Conservation (phyloP, 2,113 vertebrate species). For the Hoplias malabaricus region DNA sequence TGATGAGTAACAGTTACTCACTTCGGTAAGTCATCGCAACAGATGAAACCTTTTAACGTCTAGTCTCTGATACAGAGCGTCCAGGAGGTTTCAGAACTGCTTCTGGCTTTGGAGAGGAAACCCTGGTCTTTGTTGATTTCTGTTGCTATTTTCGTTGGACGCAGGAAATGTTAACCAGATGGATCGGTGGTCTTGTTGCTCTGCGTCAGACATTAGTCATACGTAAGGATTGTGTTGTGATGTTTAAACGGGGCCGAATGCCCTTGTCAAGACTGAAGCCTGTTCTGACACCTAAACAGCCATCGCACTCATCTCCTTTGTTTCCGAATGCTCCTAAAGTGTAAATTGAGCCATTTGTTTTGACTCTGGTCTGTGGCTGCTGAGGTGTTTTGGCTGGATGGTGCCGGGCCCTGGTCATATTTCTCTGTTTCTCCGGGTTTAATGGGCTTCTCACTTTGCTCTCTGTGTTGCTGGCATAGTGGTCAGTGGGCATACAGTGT, state of each 20-base stretch:
- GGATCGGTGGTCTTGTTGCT: neutral
- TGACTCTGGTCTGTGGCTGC: slow-evolving; percentile 4
- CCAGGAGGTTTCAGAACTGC: neutral
- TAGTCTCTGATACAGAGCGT: neutral
- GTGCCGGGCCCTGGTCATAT: neutral
- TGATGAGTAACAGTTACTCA: neutral
- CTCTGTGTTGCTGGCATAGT: neutral
- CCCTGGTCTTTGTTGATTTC: neutral
- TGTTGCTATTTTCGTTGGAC: neutral
- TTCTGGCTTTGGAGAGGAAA: neutral
- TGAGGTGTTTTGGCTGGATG: neutral
- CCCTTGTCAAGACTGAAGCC: neutral
- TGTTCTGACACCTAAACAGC: neutral
- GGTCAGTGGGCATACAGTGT: neutral
- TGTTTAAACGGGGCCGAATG: neutral
- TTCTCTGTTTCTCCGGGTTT: neutral
- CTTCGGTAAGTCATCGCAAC: neutral
- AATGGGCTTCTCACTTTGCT: neutral
- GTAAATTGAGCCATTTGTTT: neutral
- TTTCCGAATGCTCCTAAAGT: slow-evolving; percentile 9
- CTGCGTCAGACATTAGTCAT: neutral
- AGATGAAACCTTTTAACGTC: neutral
- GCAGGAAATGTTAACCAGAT: neutral
- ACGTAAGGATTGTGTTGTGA: neutral
- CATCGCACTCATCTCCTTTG: neutral